Conservation (phyloP, 92 coral and sea anemone genomes). For the Zoanthus sansibaricus region DNA sequence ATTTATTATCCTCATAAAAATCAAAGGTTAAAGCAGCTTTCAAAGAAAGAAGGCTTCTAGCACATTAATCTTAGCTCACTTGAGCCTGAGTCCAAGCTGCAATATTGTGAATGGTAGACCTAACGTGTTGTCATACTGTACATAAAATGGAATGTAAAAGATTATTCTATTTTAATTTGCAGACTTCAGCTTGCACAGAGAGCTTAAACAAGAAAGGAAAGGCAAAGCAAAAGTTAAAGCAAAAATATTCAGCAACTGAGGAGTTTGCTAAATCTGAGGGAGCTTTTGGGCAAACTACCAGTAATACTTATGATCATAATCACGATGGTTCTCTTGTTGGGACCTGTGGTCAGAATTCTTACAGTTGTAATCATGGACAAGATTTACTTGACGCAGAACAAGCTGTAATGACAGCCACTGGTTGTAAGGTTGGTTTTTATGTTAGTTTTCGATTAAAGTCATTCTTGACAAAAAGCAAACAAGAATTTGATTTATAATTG, state of each 20-base stretch:
- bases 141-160: background rate
- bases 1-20: no score
- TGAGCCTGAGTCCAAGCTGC: no score
- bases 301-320: background rate
- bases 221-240: slow-evolving; percentile 47
- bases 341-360: background rate
- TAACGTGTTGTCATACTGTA: no score
- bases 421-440: slow-evolving; percentile 66
- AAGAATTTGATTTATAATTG: no score
- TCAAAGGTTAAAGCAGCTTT: no score
- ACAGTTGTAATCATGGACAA: background rate
- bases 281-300: background rate
- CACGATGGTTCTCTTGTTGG: background rate
- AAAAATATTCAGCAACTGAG: background rate
- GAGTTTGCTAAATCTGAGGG: background rate
- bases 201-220: slow-evolving; percentile 43
- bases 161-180: background rate
- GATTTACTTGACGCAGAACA: slow-evolving; percentile 51
- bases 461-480: no score
- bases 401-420: slow-evolving; percentile 74
- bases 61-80: no score
- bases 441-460: no score
- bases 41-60: no score
- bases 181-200: slow-evolving; percentile 2
- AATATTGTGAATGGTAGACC: no score